These are phyloP conservation scores for Schrankia costaestrigalis DNA, from an alignment of 2,888 invertebrate species.

Conservation along the genomic window DNA sequence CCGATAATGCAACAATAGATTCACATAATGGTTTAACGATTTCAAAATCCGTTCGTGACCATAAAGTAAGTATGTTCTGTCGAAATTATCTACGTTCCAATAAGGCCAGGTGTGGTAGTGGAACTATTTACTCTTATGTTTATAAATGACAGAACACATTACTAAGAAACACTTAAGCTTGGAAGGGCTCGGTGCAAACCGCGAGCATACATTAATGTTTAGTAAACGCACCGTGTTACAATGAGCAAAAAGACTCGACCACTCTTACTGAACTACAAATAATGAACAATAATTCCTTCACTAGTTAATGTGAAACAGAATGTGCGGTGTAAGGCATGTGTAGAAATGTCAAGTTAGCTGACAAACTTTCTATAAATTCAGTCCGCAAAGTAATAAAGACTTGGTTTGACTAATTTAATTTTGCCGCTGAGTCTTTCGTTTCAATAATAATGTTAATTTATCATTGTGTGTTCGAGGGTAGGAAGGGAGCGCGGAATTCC, in stretches of 20 bases:
- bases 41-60: slow-evolving; percentile 10
- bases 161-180: slow-evolving; percentile 57
- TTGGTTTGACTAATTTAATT: slow-evolving; percentile 61
- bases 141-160: slow-evolving; percentile 33
- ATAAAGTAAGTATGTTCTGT: slow-evolving; percentile 7
- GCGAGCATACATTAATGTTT: slow-evolving; percentile 63
- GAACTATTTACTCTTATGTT: slow-evolving; percentile 20
- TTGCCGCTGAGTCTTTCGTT: slow-evolving; percentile 38
- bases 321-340: slow-evolving; percentile 31
- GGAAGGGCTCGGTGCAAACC: slow-evolving; percentile 47
- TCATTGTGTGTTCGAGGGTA: slow-evolving; percentile 51
- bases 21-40: slow-evolving; percentile 9
- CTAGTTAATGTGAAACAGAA: slow-evolving; percentile 55
- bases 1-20: slow-evolving; percentile 9
- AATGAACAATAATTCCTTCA: slow-evolving; percentile 62
- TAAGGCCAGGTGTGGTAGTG: slow-evolving; percentile 9
- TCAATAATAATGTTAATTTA: slow-evolving; percentile 71
- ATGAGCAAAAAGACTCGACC: slow-evolving; percentile 44
- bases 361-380: slow-evolving; percentile 48
- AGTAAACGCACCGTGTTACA: slow-evolving; percentile 58
- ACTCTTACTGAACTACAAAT: slow-evolving; percentile 53
- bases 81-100: slow-evolving; percentile 8
- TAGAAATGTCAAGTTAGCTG: slow-evolving; percentile 44
- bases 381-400: slow-evolving; percentile 27
- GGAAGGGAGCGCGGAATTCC: slow-evolving; percentile 11